These are phyloP conservation scores for Tychaedon coryphoeus DNA, from an alignment of 2,113 vertebrate genomes.

Conservation along the genomic window DNA sequence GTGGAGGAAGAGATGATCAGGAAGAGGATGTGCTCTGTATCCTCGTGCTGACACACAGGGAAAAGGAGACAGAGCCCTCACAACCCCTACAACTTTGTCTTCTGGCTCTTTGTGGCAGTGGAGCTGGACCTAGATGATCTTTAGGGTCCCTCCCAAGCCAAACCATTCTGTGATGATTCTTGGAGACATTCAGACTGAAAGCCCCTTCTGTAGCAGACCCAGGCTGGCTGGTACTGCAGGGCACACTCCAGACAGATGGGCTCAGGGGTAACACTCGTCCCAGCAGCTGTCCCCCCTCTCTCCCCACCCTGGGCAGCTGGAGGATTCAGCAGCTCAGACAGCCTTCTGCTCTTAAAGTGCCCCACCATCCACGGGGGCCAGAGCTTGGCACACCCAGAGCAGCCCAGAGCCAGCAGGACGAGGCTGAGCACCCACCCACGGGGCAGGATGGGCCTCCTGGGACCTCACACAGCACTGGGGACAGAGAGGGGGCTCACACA, in stretches of 20 bases:
- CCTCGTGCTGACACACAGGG: rapidly evolving
- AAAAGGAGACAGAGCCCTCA: background rate
- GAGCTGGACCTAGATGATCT: background rate
- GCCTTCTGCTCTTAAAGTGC: background rate
- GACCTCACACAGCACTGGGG: rapidly evolving
- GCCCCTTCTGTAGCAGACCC: slow-evolving; percentile 21
- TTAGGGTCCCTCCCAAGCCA: background rate
- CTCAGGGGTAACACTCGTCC: background rate
- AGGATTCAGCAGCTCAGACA: background rate
- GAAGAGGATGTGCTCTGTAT: background rate
- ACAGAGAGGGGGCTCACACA: background rate
- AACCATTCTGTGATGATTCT: background rate
- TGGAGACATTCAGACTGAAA: slow-evolving; percentile 30
- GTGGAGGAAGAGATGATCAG: background rate
- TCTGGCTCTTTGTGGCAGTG: background rate
- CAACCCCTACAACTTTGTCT: background rate
- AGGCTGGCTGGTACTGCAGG: background rate
- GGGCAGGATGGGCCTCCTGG: background rate
- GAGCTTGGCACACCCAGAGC: background rate
- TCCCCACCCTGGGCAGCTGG: background rate
- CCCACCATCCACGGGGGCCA: background rate
- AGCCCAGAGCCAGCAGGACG: background rate
- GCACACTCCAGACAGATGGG: slow-evolving; percentile 25
- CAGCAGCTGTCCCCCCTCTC: slow-evolving; percentile 56
- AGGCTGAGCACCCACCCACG: background rate